Base-by-base conservation (phyloP, 2,113 vertebrate genomes). In the Gyps fulvus region DNA sequence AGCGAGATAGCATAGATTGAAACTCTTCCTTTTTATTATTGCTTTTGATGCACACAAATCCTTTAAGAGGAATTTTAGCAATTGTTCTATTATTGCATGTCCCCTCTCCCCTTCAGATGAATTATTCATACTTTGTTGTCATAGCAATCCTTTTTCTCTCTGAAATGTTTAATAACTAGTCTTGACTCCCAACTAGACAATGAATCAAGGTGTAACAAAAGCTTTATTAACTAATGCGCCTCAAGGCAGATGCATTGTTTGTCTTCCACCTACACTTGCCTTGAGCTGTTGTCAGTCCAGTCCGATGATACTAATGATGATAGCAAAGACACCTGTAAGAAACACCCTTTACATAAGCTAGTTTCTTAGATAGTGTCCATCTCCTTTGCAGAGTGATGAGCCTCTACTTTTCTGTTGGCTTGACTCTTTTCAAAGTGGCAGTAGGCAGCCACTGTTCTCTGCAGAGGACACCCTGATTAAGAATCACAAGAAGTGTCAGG, bases 111-210 rank as follows among this genome's bases (percentile, higher is more conserved):
- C 95, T 93, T 76, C 81, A 84, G 63, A 83, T 85, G 92, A 94
- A 98, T 98, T 96, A 97, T 98, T 98, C 95, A 97, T 80, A 69
- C 88, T 91, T 95, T 97, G 90, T 97, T 97, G 97, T 96, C 96
- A 95, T 96, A 95, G 90, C 87, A 96, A 98, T 97, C 32, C 59
- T 88, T 86, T 87, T 55, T 95, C 58, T 95, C 87, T 79, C 80
- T 83, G 90, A 98, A 97, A 96, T 97, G 92, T 96, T 98, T 98
- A 97, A 96, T 97, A 97, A 97, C 92, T 89, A 95, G 63, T 91
- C 80, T 94, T 95, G 96, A 95, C 90, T 93, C 57, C 40, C 81
- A 87, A 57, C 65, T 73, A 95, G 91, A 97, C 87, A 95, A 85
- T 71, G 91, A 97, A 89, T 90, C 84, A 90, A 91, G 55, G 54